A percentile compares a stretch with the other conserved stretches of the same genome.
Evolutionary conservation across 2,113 vertebrate genomes (phyloP).

Genomic region (Pollachius pollachius): DNA sequence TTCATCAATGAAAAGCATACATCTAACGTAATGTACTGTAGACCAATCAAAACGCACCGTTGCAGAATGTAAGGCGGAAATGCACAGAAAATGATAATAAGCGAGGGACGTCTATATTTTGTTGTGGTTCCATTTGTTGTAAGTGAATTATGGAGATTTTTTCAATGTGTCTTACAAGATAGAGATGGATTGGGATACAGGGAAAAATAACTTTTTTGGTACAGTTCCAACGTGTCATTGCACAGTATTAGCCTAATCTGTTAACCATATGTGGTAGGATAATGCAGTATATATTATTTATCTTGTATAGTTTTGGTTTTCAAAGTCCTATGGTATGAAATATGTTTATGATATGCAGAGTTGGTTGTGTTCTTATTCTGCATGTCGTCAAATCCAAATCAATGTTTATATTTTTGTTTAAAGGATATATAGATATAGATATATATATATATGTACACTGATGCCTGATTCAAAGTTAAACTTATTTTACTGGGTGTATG

Average conservation of each 20-base stretch:
- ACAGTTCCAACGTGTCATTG: slow-evolving; percentile 66
- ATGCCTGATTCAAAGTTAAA: slow-evolving; percentile 59
- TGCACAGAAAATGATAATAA: slow-evolving; percentile 69
- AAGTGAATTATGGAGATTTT: slow-evolving; percentile 49
- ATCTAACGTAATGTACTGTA: slow-evolving; percentile 39
- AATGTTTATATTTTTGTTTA: slow-evolving; percentile 54
- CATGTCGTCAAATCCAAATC: slow-evolving; percentile 71
- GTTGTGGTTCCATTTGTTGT: slow-evolving; percentile 40
- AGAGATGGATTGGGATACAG: slow-evolving; percentile 57
- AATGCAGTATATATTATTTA: slow-evolving; percentile 60
- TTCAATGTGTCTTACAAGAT: slow-evolving; percentile 53
- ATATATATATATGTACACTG: slow-evolving; percentile 58
- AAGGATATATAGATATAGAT: slow-evolving; percentile 16
- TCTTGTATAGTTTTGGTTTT: slow-evolving; percentile 50
- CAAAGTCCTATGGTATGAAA: slow-evolving; percentile 52
- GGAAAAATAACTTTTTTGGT: slow-evolving; percentile 48
- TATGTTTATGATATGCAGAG: slow-evolving; percentile 58
- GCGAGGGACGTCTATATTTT: slow-evolving; percentile 65
- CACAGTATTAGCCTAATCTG: slow-evolving; percentile 77
- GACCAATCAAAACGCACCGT: slow-evolving; percentile 48
- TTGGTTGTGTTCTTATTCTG: slow-evolving; percentile 62
- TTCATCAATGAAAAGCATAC: slow-evolving; percentile 19
- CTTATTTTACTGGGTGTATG: slow-evolving; percentile 54
- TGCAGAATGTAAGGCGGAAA: slow-evolving; percentile 67
- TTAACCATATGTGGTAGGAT: slow-evolving; percentile 57